These are phyloP conservation scores for Nematolebias whitei DNA, from an alignment of 2,113 vertebrate species.

Conservation along the genomic window DNA sequence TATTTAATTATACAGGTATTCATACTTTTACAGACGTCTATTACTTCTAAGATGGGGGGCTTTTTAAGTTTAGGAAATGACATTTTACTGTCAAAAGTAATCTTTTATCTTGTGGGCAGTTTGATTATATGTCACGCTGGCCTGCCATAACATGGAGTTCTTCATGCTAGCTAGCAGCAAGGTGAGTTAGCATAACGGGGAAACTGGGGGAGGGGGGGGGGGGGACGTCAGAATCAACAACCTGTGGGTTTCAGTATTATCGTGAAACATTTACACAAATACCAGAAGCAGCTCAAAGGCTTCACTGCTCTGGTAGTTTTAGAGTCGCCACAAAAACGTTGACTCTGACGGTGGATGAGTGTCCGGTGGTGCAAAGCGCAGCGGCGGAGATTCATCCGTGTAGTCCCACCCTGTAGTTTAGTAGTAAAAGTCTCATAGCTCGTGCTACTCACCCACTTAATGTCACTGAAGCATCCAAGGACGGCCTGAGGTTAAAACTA, in stretches of 20 bases:
- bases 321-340: not conserved
- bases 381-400: conserved; percentile 12
- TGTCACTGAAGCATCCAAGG: conserved; percentile 68
- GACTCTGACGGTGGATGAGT: not conserved
- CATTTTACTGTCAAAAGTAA: too few species aligned
- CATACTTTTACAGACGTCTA: too few species aligned
- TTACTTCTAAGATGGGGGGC: too few species aligned
- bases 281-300: not conserved
- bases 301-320: not conserved
- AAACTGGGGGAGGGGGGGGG: not conserved
- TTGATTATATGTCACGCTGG: not conserved
- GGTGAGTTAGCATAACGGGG: conserved; percentile 58
- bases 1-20: too few species aligned
- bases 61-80: too few species aligned
- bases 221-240: not conserved
- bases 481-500: conserved; percentile 32
- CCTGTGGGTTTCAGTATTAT: not conserved
- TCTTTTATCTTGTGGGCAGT: not conserved
- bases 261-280: not conserved
- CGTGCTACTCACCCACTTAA: conserved; percentile 64
- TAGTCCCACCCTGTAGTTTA: conserved; percentile 37
- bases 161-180: conserved; percentile 55
- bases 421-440: conserved; percentile 18
- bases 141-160: conserved; percentile 10
- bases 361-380: conserved; percentile 31